A percentile compares a stretch with the other conserved stretches of the same genome.
Evolutionary conservation across 2,888 invertebrate genomes (phyloP).

Genomic region (Lasioglossum vierecki): DNA sequence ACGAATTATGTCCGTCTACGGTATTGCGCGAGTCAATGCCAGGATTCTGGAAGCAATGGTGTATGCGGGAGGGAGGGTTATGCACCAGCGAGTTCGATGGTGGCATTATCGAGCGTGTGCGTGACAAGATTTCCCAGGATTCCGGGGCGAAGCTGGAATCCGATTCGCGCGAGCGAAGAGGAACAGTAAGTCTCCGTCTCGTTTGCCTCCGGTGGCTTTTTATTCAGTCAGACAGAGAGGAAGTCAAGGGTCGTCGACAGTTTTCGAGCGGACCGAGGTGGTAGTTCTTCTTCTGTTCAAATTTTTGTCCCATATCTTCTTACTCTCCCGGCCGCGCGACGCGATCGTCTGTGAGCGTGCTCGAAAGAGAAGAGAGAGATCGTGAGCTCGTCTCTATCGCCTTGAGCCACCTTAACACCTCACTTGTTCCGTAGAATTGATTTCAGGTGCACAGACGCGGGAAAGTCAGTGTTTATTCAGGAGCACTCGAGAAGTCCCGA

Average conservation of each 20-base stretch:
- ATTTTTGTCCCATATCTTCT: constrained; percentile 43
- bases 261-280: not conserved
- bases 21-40: constrained; percentile 1
- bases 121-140: constrained; percentile 48
- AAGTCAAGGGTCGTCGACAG: constrained; percentile 27
- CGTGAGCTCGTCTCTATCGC: constrained; percentile 15
- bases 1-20: not conserved
- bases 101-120: constrained; percentile 39
- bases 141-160: constrained; percentile 16
- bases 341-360: not conserved
- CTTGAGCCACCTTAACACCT: constrained; percentile 72
- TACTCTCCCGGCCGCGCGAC: not conserved
- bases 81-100: constrained; percentile 20
- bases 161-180: constrained; percentile 27
- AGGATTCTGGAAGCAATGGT: constrained; percentile 8
- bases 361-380: not conserved
- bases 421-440: constrained; percentile 73
- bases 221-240: constrained; percentile 35
- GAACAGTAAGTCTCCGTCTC: constrained; percentile 47
- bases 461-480: constrained; percentile 79
- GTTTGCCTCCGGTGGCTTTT: constrained; percentile 44
- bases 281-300: constrained; percentile 40
- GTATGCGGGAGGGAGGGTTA: constrained; percentile 6
- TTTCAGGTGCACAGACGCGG: constrained; percentile 66
- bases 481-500: constrained; percentile 61